phyloP scores from a whole-genome alignment of 2,797 vertebrate species.

The Rhinogobio ventralis region DNA sequence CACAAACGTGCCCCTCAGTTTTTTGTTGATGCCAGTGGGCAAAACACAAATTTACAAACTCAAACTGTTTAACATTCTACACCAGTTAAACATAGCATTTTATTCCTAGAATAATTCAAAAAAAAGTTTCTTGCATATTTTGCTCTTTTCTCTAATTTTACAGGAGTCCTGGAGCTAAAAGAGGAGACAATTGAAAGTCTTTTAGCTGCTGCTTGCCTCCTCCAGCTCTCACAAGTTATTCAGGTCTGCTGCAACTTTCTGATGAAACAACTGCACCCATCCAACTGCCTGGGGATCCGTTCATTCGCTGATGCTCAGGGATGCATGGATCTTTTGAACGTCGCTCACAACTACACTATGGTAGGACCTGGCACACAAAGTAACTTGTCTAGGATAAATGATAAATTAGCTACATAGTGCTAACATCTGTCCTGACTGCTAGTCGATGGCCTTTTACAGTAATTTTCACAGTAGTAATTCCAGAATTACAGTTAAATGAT shows the following conservation, averaged over 20 bases:
- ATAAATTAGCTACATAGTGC: background rate
- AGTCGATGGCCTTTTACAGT: background rate
- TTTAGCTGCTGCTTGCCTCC: conserved; percentile 95
- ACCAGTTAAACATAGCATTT: background rate
- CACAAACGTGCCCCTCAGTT: background rate
- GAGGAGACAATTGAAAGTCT: conserved; percentile 97
- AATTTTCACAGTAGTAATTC: background rate
- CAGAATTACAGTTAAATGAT: background rate
- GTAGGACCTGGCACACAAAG: conserved; percentile 75
- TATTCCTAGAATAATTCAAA: background rate
- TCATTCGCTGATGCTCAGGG: conserved; percentile 97
- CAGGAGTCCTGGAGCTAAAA: conserved; percentile 93
- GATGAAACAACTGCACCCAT: conserved; percentile 97
- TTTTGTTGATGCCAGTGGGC: background rate
- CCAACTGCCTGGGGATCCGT: conserved; percentile 97
- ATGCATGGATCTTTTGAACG: conserved; percentile 90
- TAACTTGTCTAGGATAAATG: background rate
- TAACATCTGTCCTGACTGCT: background rate
- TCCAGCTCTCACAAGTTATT: conserved; percentile 95
- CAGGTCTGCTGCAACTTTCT: conserved; percentile 98
- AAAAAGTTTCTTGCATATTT: conserved; percentile 19
- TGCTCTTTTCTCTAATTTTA: conserved; percentile 21
- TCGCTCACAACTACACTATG: conserved; percentile 96
- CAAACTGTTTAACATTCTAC: background rate
- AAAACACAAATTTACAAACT: conserved; percentile 4